These are phyloP conservation scores for Eulemur mongoz DNA, from an alignment of 2,797 vertebrate species.

Conservation along the genomic window DNA sequence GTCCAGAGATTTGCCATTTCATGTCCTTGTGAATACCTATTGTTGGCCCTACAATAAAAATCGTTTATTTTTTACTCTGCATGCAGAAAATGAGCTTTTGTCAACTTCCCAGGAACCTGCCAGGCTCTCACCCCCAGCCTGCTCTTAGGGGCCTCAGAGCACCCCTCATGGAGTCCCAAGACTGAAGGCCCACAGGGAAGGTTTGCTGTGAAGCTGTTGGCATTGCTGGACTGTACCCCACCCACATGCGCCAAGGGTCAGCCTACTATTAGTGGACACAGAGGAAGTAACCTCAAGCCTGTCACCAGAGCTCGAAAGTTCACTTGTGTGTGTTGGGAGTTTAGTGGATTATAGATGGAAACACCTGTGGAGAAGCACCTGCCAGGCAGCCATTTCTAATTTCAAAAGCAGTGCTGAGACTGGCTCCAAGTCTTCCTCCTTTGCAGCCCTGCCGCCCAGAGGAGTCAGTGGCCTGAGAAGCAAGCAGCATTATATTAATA, in stretches of 20 bases:
- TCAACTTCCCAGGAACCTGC: not conserved
- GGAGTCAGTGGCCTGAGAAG: not conserved
- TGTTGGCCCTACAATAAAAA: conserved; percentile 50
- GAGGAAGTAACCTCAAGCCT: not conserved
- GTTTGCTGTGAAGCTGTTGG: not conserved
- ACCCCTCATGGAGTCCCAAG: not conserved
- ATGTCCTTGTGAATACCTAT: not conserved
- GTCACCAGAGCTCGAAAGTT: not conserved
- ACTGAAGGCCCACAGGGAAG: not conserved
- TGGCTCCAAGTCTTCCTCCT: not conserved
- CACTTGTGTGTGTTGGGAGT: not conserved
- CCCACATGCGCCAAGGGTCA: not conserved
- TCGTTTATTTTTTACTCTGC: conserved; percentile 41
- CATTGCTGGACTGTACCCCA: not conserved
- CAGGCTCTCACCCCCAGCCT: not conserved
- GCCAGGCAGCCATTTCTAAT: too few species aligned
- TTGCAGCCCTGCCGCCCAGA: too few species aligned
- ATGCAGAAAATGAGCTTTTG: not conserved
- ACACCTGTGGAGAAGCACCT: not conserved
- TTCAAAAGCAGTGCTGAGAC: not conserved
- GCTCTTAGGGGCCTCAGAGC: not conserved
- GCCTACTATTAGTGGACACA: not conserved
- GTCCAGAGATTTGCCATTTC: not conserved
- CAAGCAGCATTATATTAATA: too few species aligned
- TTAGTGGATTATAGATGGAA: not conserved